Evolutionary conservation across 2,888 invertebrate species (phyloP).

Genomic region (Coecobrya sp.): DNA sequence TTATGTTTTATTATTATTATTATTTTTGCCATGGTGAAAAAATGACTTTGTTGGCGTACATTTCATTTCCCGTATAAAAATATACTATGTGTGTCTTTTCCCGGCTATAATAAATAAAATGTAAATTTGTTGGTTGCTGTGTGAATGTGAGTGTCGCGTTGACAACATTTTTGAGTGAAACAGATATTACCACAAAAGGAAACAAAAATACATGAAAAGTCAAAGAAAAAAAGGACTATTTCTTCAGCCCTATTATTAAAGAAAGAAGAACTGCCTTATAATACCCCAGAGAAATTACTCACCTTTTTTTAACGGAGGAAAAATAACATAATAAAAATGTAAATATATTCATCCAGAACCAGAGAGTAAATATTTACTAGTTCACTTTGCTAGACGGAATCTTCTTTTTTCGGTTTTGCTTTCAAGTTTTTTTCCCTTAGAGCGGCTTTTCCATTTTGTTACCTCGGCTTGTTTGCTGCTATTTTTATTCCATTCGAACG

Average conservation of each 20-base stretch:
- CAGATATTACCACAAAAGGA: not conserved
- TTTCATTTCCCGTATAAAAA: not conserved
- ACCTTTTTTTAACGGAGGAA: constrained; percentile 38
- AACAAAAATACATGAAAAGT: constrained; percentile 9
- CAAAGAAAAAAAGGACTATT: not conserved
- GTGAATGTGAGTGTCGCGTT: constrained; percentile 16
- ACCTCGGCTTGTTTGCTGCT: not conserved
- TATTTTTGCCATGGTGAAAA: not conserved
- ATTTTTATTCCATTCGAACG: constrained; percentile 8
- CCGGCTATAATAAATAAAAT: not conserved
- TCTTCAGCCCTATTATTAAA: constrained; percentile 4
- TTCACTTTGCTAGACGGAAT: not conserved
- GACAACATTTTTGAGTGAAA: not conserved
- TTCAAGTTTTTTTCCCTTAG: constrained; percentile 6
- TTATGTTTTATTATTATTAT: too few species aligned
- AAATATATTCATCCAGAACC: constrained; percentile 44
- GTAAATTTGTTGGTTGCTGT: not conserved
- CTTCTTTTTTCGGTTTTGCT: not conserved
- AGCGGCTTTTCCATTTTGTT: not conserved
- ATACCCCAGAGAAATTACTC: constrained; percentile 71
- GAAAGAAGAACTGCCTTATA: constrained; percentile 59
- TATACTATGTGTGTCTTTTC: not conserved
- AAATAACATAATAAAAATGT: constrained; percentile 28
- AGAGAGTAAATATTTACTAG: constrained; percentile 48
- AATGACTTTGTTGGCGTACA: not conserved